Conservation (phyloP, 2,797 vertebrate genomes). For the Sebastes wilsoni region DNA sequence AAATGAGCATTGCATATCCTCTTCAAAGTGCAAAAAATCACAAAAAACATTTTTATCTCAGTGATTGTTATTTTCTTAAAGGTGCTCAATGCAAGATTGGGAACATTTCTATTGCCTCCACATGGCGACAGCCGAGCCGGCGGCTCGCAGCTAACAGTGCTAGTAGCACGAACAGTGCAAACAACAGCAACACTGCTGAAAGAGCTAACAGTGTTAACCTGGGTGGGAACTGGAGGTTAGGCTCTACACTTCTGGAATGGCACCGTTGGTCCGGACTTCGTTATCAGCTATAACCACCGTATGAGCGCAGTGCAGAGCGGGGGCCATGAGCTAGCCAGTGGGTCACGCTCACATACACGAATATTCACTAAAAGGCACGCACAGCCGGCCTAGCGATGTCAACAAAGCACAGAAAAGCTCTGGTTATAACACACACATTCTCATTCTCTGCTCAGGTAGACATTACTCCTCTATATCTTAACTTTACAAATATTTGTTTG, state of each 20-base stretch:
- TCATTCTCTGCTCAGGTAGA: background rate
- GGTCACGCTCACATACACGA: background rate
- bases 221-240: no score
- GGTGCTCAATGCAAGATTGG: no score
- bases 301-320: no score
- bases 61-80: conserved; percentile 32
- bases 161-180: no score
- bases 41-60: conserved; percentile 8
- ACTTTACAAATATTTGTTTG: background rate
- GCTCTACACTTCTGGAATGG: no score
- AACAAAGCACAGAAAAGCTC: background rate
- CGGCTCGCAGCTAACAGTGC: no score
- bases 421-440: background rate
- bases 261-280: no score
- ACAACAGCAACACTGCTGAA: no score
- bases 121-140: no score
- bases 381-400: background rate
- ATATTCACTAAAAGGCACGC: background rate
- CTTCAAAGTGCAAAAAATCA: background rate
- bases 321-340: background rate
- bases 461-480: background rate
- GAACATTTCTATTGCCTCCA: no score
- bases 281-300: no score
- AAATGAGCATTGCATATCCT: background rate
- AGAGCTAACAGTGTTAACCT: no score